These are phyloP conservation scores for Phodopus roborovskii DNA, from an alignment of 2,113 vertebrate species.

Conservation along the genomic window DNA sequence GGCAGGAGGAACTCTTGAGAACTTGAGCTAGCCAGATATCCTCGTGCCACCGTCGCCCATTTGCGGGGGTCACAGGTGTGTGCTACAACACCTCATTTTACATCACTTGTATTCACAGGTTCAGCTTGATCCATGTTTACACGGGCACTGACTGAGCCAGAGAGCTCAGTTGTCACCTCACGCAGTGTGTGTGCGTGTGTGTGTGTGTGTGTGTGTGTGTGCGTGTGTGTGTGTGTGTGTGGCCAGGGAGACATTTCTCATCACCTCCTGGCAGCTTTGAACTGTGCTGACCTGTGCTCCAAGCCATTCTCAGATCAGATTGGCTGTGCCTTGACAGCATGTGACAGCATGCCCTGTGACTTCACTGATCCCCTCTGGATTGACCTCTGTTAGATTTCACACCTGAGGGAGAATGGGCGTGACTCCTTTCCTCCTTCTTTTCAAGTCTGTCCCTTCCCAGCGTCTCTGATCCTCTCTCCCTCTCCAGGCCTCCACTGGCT, in stretches of 20 bases:
- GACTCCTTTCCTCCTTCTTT: neutral
- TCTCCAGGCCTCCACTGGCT: neutral
- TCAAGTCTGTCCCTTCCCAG: neutral
- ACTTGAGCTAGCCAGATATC: neutral
- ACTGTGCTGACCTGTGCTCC: neutral
- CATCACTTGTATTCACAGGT: neutral
- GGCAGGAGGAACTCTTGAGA: neutral
- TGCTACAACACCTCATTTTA: neutral
- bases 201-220: neutral
- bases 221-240: neutral
- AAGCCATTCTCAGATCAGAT: neutral
- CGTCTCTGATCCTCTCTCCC: neutral
- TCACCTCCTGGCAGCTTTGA: neutral
- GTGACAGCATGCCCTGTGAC: neutral
- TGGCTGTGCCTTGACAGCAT: neutral
- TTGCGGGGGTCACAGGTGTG: neutral
- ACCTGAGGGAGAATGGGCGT: neutral
- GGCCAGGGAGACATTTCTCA: no score
- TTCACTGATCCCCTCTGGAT: neutral
- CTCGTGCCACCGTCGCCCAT: no score
- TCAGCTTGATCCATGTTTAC: neutral
- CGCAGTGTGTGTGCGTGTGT: neutral
- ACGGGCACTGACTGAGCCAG: neutral
- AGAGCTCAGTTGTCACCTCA: neutral
- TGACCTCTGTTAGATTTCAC: neutral